Conservation (phyloP, 2,888 invertebrate genomes). For the Hirudinaria manillensis region DNA sequence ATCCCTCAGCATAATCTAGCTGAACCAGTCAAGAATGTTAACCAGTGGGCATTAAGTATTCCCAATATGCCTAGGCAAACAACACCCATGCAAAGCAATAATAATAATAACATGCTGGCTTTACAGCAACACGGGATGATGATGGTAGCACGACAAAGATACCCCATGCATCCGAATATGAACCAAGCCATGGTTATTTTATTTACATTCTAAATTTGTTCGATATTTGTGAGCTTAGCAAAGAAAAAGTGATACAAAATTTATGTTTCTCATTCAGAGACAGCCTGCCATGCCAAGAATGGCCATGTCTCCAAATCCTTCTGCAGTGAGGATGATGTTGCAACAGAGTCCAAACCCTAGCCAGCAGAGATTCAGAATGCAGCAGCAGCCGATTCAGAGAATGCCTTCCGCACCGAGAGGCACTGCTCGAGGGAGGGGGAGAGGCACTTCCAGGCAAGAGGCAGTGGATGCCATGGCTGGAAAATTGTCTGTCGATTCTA, state of each 20-base stretch:
- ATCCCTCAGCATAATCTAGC: neutral
- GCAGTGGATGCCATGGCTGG: neutral
- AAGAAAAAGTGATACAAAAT: no score
- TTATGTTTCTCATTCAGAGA: neutral
- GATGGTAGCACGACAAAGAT: neutral
- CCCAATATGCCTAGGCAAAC: neutral
- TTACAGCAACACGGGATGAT: neutral
- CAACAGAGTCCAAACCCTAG: neutral
- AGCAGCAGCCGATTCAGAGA: conserved; percentile 10
- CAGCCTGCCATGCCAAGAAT: conserved; percentile 2
- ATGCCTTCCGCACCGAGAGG: conserved; percentile 1
- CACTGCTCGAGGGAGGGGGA: conserved; percentile 10
- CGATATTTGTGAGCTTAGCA: no score
- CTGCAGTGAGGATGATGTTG: neutral
- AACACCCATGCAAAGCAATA: neutral
- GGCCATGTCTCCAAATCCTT: neutral
- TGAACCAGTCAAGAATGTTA: conserved; percentile 4
- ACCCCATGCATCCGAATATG: neutral
- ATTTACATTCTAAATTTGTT: no score
- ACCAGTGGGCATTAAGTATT: conserved; percentile 10
- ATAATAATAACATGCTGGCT: neutral
- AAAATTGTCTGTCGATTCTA: conserved; percentile 17
- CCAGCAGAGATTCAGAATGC: neutral
- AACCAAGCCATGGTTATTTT: no score
- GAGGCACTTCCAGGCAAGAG: neutral